Conservation (phyloP, 2,113 vertebrate species). For the Seriola dumerili region DNA sequence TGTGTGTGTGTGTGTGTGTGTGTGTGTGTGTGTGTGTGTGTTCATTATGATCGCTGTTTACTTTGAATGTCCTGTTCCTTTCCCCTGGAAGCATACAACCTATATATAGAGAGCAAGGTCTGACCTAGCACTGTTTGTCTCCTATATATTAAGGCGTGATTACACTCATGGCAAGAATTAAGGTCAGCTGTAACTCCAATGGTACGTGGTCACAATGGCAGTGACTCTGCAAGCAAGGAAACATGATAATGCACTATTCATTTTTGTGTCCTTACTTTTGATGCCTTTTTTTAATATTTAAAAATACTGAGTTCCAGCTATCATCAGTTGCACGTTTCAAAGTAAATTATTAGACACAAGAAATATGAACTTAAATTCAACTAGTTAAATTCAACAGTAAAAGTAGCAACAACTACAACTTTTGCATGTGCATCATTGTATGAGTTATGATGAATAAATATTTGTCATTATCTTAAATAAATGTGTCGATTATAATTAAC, state of each 20-base stretch:
- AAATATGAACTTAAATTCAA: background rate
- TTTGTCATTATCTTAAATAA: background rate
- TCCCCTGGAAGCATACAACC: background rate
- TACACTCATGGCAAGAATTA: background rate
- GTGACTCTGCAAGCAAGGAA: background rate
- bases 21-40: slow-evolving; percentile 17
- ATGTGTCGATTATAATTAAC: background rate
- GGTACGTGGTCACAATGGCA: background rate
- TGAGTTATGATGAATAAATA: background rate
- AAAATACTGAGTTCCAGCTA: too few relatives aligned
- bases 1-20: slow-evolving; percentile 14
- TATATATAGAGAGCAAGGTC: slow-evolving; percentile 19
- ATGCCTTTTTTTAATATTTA: background rate
- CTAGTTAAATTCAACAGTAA: background rate
- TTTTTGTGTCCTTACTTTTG: background rate
- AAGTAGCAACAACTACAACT: background rate
- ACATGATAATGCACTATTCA: background rate
- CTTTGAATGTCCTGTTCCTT: slow-evolving; percentile 3
- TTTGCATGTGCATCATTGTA: background rate
- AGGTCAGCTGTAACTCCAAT: background rate
- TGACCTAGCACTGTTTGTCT: slow-evolving; percentile 14
- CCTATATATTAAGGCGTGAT: background rate
- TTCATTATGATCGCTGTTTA: slow-evolving; percentile 33
- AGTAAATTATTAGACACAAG: background rate
- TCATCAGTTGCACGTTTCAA: background rate